Base-by-base conservation (phyloP, 2,888 invertebrate genomes). In the Lepidocyrtinus sp. region DNA sequence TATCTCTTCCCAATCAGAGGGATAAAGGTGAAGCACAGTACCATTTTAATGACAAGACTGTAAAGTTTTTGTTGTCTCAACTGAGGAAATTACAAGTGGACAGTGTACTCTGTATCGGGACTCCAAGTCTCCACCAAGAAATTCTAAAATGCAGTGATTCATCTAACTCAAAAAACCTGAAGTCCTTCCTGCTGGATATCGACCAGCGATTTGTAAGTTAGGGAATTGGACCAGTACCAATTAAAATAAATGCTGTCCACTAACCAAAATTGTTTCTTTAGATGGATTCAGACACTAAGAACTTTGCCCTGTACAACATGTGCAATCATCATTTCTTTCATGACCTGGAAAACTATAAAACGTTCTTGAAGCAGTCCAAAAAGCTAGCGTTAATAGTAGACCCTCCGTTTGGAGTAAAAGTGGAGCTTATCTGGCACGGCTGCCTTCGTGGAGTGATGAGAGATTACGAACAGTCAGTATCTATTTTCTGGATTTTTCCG, bases 401-500 rank as follows among this genome's bases (percentile, higher is more conserved):
- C 17, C 81, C 81, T 22, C 81, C 81, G 21, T 81, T 81, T 74
- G 81, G 81, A 9, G 81, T 73, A 1, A 81, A 81, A 61, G 77
- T 65, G 9, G 81, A 81, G 50, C 27, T 81, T 2, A 64, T 81
- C 7, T 81, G 77, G 76, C 62, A 81, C 65, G 81, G 77, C 9
- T 76, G 72, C n/a, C 25, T 81, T 12, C 21, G 19, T 7, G 73
- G 70, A 5, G 69, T 81, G 19, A 36, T 61, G n/a, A 21, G 27
- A 17, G 81, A 81, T 59, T 55, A 69, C 1, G 1, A n/a, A 2
- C 62, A 72, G 59, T 77, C 68, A 72, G 0, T 21, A 82, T n/a
- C n/a, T n/a, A 82, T 71, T 0, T 73, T 83, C n/a, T 81, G 82
- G 73, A 70, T 83, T 15, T 75, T 82, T 61, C 83, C 83, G 22